A percentile compares a stretch with the other conserved stretches of the same genome.
These are phyloP conservation scores for Caenorhabditis japonica DNA, from an alignment of 2,888 invertebrate genomes.

Conservation along the genomic window DNA sequence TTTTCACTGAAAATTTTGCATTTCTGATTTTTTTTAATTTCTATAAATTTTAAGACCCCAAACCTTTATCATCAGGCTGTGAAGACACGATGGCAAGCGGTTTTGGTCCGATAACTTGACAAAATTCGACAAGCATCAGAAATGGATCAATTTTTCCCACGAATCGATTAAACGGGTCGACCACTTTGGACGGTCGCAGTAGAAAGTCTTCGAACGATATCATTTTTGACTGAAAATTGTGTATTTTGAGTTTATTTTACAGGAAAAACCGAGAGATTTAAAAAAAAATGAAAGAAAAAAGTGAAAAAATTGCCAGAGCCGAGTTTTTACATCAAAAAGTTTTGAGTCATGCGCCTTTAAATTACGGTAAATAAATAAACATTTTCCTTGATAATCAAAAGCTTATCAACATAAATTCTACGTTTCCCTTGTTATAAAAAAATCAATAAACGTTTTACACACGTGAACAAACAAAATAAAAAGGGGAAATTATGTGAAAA, in stretches of 20 bases:
- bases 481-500: no score
- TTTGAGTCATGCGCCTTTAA: slow-evolving; percentile 10
- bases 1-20: slow-evolving; percentile 24
- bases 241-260: not conserved
- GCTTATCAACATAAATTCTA: not conserved
- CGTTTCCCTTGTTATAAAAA: no score
- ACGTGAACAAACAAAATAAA: not conserved
- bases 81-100: slow-evolving; percentile 60
- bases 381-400: not conserved
- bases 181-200: slow-evolving; percentile 47
- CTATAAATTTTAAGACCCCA: not conserved
- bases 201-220: slow-evolving; percentile 58
- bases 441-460: not conserved
- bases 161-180: slow-evolving; percentile 63
- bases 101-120: slow-evolving; percentile 71
- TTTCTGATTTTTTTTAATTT: not conserved
- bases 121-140: slow-evolving; percentile 71
- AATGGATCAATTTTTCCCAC: slow-evolving; percentile 59
- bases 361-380: not conserved
- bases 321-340: not conserved
- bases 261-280: slow-evolving; percentile 3
- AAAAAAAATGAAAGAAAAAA: not conserved
- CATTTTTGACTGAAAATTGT: slow-evolving; percentile 26
- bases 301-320: not conserved
- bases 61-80: slow-evolving; percentile 29